Evolutionary conservation across 2,797 vertebrate species (phyloP), one percentile per base, ranked within the genome.

Genomic region (Sebastes steindachneri): DNA sequence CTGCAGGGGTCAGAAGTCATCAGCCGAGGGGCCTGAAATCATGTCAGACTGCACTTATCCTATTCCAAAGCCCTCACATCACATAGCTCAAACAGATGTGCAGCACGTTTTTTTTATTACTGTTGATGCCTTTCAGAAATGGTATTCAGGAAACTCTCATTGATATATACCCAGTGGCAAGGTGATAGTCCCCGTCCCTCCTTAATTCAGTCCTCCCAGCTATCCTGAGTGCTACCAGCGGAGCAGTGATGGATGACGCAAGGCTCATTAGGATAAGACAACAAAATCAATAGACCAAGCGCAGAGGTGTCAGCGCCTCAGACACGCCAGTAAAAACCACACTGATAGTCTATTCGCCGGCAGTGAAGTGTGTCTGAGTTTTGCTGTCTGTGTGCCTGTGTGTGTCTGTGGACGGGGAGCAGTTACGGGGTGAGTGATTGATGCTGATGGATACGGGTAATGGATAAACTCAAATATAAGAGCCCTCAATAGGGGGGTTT

Each of bases 231-330:
- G 83, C 86, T 71, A 74, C 79, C 75, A 82, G 78, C n/a, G 1
- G 75, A 81, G 82, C 87, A 31, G 86, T 92, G 93, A 93, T 94
- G 92, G 93, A 92, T 92, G 88, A 92, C 80, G 76, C 90, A 84
- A 83, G 89, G 84, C 93, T 94, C 92, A 93, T 95, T 93, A 93
- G 88, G 89, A 87, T 85, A 89, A 91, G 91, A 92, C 93, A 93
- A 94, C 88, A 81, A 91, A 93, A 95, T 95, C 94, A 92, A 94
- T 94, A 92, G 90, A 88, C 7, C 65, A 14, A 70, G 88, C 57
- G 9, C 57, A 35, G 85, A 88, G 80, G 88, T 94, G 93, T 90
- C 90, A 88, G 85, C 26, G 31, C 80, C 85, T 85, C 83, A 90
- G 82, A 87, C 86, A 84, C 23, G 29, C 76, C 81, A 85, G 85